These are phyloP conservation scores for Ginglymostoma cirratum DNA, from an alignment of 2,113 vertebrate species.

Conservation along the genomic window DNA sequence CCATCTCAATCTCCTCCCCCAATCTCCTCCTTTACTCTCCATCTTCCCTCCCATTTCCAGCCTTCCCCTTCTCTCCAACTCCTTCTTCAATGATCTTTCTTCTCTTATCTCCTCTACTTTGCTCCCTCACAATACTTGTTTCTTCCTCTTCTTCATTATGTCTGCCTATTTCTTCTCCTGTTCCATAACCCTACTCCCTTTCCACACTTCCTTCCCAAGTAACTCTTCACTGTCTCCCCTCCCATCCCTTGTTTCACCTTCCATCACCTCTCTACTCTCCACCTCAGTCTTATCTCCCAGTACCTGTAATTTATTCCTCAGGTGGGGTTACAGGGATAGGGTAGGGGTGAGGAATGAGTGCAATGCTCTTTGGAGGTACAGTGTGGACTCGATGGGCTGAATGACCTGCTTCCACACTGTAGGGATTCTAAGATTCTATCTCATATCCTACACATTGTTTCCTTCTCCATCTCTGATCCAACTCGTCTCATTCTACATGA, in stretches of 20 bases:
- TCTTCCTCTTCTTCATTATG: neutral
- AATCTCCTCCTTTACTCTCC: neutral
- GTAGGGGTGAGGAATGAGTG: too few species aligned
- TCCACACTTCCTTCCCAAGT: neutral
- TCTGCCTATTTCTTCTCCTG: neutral
- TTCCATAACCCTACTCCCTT: neutral
- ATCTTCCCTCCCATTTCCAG: too few species aligned
- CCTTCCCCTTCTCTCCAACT: neutral
- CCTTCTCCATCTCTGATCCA: too few species aligned
- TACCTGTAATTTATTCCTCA: too few species aligned
- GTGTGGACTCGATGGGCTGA: too few species aligned
- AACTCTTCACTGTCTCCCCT: neutral
- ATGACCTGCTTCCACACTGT: too few species aligned
- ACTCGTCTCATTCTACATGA: too few species aligned
- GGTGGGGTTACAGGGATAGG: too few species aligned
- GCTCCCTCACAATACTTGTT: neutral
- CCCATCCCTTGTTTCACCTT: neutral
- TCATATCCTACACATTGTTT: too few species aligned
- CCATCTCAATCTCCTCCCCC: neutral
- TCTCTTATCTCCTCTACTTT: neutral
- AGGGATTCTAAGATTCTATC: too few species aligned
- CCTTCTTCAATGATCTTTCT: neutral
- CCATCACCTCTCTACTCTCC: neutral
- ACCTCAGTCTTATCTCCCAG: neutral
- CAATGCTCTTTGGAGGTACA: too few species aligned